Conservation (phyloP, 2,888 invertebrate genomes). For the Ornithoptera priamus region DNA sequence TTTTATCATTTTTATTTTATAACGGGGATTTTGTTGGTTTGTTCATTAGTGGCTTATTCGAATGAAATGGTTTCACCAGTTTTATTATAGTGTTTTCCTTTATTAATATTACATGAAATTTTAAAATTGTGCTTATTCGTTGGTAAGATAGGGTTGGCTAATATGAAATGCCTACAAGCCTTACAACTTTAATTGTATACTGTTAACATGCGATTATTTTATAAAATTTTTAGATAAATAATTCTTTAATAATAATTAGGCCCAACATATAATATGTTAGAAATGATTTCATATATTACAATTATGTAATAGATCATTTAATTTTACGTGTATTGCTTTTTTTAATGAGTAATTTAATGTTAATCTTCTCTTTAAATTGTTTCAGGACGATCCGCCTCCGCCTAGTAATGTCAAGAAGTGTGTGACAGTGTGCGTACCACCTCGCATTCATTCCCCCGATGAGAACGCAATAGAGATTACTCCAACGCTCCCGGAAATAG, state of each 20-base stretch:
- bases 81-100: background rate
- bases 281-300: too few species aligned
- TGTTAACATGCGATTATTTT: too few species aligned
- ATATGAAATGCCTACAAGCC: too few species aligned
- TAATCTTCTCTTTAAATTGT: constrained; percentile 33
- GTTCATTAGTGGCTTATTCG: background rate
- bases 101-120: background rate
- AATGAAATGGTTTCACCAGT: background rate
- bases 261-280: too few species aligned
- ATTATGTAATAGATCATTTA: too few species aligned
- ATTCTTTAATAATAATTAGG: too few species aligned
- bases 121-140: too few species aligned
- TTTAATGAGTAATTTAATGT: background rate
- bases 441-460: constrained; percentile 51
- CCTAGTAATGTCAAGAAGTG: constrained; percentile 47
- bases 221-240: too few species aligned
- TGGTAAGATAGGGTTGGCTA: too few species aligned
- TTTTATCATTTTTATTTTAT: constrained; percentile 6
- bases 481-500: constrained; percentile 48
- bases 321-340: too few species aligned
- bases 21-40: constrained; percentile 2
- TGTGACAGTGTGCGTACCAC: constrained; percentile 47
- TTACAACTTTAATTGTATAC: too few species aligned
- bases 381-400: constrained; percentile 62
- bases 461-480: constrained; percentile 46